A percentile compares a stretch with the other conserved stretches of the same genome.
Conservation (phyloP, 2,113 vertebrate genomes). For the Cottus gobio region DNA sequence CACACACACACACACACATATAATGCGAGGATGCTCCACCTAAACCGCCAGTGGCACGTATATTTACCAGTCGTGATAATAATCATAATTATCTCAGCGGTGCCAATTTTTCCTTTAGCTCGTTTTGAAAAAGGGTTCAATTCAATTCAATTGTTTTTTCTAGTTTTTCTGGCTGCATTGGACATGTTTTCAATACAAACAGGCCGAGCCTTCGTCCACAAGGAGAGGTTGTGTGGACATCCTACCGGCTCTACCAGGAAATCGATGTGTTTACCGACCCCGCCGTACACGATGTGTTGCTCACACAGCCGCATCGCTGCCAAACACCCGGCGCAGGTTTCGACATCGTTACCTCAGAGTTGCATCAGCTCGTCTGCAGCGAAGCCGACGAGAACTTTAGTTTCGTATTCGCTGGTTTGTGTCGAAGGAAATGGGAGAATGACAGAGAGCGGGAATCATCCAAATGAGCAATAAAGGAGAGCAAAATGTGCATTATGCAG, state of each 20-base stretch:
- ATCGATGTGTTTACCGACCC: background rate
- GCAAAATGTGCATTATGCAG: background rate
- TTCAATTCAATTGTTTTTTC: background rate
- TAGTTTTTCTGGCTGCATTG: background rate
- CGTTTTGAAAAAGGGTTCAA: background rate
- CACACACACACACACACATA: too few relatives aligned
- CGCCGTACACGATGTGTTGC: too few relatives aligned
- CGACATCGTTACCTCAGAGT: background rate
- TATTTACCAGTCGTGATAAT: background rate
- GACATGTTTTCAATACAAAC: too few relatives aligned
- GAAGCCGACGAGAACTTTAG: background rate
- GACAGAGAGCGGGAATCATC: background rate
- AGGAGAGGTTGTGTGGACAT: background rate
- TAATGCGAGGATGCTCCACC: background rate
- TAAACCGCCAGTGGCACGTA: background rate
- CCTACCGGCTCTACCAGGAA: background rate
- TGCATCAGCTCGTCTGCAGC: background rate
- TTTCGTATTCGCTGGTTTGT: background rate
- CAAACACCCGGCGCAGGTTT: conserved; percentile 1
- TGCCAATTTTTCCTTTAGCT: background rate
- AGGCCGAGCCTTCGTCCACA: too few relatives aligned
- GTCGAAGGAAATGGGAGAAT: background rate
- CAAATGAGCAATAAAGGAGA: conserved; percentile 21
- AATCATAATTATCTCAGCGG: background rate
- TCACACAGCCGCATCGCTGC: background rate